A percentile compares a stretch with the other conserved stretches of the same genome.
Evolutionary conservation across 2,888 invertebrate genomes (phyloP).

Genomic region (Caenorhabditis uteleia): DNA sequence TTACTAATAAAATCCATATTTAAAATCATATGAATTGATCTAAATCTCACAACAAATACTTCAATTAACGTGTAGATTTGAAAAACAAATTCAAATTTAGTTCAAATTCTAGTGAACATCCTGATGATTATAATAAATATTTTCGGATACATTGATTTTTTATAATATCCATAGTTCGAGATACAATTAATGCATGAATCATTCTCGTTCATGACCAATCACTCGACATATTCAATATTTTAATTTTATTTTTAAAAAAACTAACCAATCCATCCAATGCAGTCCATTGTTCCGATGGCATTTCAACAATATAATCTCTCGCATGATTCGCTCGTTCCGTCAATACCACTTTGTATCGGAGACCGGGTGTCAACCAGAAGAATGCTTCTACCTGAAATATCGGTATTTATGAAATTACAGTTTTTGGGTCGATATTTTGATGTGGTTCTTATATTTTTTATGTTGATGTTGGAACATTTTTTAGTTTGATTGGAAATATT

Average conservation of each 20-base stretch:
- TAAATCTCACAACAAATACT: no score
- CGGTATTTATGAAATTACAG: not conserved
- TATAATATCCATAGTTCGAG: not conserved
- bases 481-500: not conserved
- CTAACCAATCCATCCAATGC: slow-evolving; percentile 44
- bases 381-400: slow-evolving; percentile 70
- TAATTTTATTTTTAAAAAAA: not conserved
- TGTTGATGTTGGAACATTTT: not conserved
- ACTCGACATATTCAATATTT: not conserved
- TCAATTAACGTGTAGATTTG: no score
- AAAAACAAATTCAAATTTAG: no score
- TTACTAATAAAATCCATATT: no score
- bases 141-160: slow-evolving; percentile 73
- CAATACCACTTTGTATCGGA: slow-evolving; percentile 75
- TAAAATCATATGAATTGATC: no score
- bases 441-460: not conserved
- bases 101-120: no score
- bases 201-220: not conserved
- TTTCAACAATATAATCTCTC: slow-evolving; percentile 74
- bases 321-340: slow-evolving; percentile 83
- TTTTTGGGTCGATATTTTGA: no score
- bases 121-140: no score
- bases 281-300: slow-evolving; percentile 46
- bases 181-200: not conserved
- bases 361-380: slow-evolving; percentile 72